These are phyloP conservation scores for Phortica variegata DNA, from an alignment of 1,140 invertebrate species.

Conservation along the genomic window DNA sequence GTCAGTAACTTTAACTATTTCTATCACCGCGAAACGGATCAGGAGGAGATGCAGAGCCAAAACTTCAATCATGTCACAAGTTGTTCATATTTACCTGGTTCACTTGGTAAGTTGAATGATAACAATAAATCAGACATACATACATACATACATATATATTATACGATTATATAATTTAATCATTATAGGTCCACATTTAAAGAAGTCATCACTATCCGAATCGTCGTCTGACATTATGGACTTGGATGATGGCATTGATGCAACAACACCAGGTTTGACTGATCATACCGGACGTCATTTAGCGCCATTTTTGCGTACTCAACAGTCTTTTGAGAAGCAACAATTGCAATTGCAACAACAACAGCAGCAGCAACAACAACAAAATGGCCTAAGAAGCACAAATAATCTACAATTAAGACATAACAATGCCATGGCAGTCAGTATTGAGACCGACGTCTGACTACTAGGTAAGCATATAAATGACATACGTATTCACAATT, in stretches of 20 bases:
- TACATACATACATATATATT: slow-evolving; percentile 8
- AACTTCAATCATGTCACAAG: slow-evolving; percentile 97
- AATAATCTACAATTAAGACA: slow-evolving; percentile 82
- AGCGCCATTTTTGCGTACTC: slow-evolving; percentile 56
- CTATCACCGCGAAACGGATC: slow-evolving; percentile 98
- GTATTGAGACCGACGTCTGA: slow-evolving; percentile 98
- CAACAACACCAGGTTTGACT: slow-evolving; percentile 68
- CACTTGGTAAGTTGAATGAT: slow-evolving; percentile 68
- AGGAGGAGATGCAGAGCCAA: slow-evolving; percentile 96
- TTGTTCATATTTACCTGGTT: slow-evolving; percentile 92
- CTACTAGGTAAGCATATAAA: slow-evolving; percentile 71
- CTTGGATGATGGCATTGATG: slow-evolving; percentile 84
- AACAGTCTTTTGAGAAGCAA: slow-evolving; percentile 55
- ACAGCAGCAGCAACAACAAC: slow-evolving; percentile 38
- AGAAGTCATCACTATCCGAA: slow-evolving; percentile 86
- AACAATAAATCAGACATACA: slow-evolving; percentile 17
- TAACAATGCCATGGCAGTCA: slow-evolving; percentile 73
- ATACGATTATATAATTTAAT: slow-evolving; percentile 19
- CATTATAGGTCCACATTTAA: slow-evolving; percentile 77
- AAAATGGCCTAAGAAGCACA: slow-evolving; percentile 65
- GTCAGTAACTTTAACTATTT: slow-evolving; percentile 99
- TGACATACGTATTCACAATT: no score
- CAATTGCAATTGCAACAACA: slow-evolving; percentile 46
- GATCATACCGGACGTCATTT: slow-evolving; percentile 56
- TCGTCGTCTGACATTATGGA: slow-evolving; percentile 95